A percentile compares a stretch with the other conserved stretches of the same genome.
Conservation (phyloP, 2,888 invertebrate genomes). For the Acholoe squamosa region DNA sequence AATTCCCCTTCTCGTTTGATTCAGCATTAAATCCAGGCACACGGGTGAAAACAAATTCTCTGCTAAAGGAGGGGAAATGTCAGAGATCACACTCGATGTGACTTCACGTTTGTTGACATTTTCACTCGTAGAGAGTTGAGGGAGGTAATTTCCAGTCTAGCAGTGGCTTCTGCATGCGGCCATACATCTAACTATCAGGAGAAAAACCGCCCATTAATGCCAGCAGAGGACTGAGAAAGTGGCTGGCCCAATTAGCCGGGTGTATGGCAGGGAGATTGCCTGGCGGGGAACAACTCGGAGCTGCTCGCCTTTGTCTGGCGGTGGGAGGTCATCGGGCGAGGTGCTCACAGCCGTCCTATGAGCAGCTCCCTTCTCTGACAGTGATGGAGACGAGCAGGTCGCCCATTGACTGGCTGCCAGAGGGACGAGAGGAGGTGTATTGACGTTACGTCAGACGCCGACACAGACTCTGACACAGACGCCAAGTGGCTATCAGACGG, state of each 20-base stretch:
- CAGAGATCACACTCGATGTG: not conserved
- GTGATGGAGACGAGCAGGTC: constrained; percentile 25
- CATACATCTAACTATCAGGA: constrained; percentile 24
- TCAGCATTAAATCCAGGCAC: not conserved
- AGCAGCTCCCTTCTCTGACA: not conserved
- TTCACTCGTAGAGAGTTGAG: not conserved
- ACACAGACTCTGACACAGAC: not conserved
- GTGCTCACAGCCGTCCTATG: not conserved
- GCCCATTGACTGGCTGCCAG: constrained; percentile 39
- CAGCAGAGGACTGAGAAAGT: not conserved
- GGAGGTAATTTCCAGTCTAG: not conserved
- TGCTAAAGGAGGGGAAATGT: constrained; percentile 13
- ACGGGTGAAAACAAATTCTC: not conserved
- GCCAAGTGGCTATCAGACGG: not conserved
- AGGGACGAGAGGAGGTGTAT: not conserved
- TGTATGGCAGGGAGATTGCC: constrained; percentile 20
- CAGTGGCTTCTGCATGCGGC: not conserved
- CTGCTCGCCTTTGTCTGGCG: constrained; percentile 31
- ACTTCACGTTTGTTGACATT: constrained; percentile 8
- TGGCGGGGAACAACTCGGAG: not conserved
- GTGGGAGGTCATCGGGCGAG: not conserved
- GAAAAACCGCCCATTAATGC: constrained; percentile 47
- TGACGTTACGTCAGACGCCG: constrained; percentile 49
- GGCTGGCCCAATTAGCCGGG: constrained; percentile 38
- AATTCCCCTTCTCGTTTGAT: too few species aligned